Percentiles rank a stretch among this genome's conserved stretches.
Conservation (phyloP, 30 jellyfish, hydroid and myxozoan genomes). For the Hydractinia echinata region DNA sequence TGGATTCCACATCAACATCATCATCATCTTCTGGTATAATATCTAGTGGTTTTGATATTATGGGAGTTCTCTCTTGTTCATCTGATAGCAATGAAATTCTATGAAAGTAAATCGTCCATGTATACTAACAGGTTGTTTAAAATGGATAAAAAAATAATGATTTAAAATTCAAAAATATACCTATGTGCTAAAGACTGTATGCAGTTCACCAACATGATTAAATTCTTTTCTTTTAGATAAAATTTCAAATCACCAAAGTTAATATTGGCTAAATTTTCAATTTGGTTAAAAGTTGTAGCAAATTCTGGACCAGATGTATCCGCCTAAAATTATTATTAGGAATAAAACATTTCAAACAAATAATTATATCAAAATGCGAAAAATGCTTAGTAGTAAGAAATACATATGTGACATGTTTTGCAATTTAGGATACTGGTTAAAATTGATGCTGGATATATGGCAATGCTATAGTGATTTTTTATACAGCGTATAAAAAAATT, state of each 20-base stretch:
- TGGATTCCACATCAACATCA: neutral
- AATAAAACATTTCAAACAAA: neutral
- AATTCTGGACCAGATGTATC: constrained; percentile 42
- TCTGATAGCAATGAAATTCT: too few species aligned
- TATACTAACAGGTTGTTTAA: neutral
- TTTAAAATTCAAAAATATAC: neutral
- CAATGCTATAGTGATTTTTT: too few species aligned
- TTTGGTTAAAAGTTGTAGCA: constrained; percentile 7
- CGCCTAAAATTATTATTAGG: constrained; percentile 13
- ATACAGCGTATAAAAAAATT: too few species aligned
- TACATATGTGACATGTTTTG: too few species aligned
- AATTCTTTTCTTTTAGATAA: constrained; percentile 1
- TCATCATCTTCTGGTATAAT: neutral
- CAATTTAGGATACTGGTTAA: too few species aligned
- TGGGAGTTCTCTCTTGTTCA: too few species aligned
- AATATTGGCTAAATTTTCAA: neutral
- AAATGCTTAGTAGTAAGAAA: too few species aligned
- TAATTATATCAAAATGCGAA: neutral
- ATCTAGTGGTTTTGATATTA: neutral
- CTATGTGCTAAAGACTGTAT: neutral
- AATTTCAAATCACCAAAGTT: constrained; percentile 1
- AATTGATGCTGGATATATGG: too few species aligned
- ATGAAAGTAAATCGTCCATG: too few species aligned
- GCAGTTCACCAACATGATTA: neutral
- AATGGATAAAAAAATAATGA: neutral